A percentile compares a stretch with the other conserved stretches of the same genome.
Conservation (phyloP, 1,140 invertebrate genomes). For the Caenorhabditis elegans region WBcel235 BX284602.5:4571001-4571500, state of each 20-base stretch:
- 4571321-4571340: not conserved
- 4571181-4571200: not conserved
- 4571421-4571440: too few species aligned
- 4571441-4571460: too few species aligned
- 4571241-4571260: slow-evolving; percentile 13
- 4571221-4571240: not conserved
- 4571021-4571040: too few species aligned
- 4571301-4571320: not conserved
- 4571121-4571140: not conserved
- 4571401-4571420: not conserved
- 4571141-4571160: not conserved
- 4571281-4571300: not conserved
- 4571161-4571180: not conserved
- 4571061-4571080: too few species aligned
- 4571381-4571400: too few species aligned
- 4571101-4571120: slow-evolving; percentile 10
- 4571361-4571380: too few species aligned
- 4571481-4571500: too few species aligned
- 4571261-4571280: not conserved
- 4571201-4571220: not conserved
- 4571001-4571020: too few species aligned
- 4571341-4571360: not conserved
- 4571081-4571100: not conserved
- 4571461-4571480: too few species aligned
- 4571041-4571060: too few species aligned